Base-by-base conservation (phyloP, 1,140 invertebrate species). In the Camponotus pennsylvanicus region DNA sequence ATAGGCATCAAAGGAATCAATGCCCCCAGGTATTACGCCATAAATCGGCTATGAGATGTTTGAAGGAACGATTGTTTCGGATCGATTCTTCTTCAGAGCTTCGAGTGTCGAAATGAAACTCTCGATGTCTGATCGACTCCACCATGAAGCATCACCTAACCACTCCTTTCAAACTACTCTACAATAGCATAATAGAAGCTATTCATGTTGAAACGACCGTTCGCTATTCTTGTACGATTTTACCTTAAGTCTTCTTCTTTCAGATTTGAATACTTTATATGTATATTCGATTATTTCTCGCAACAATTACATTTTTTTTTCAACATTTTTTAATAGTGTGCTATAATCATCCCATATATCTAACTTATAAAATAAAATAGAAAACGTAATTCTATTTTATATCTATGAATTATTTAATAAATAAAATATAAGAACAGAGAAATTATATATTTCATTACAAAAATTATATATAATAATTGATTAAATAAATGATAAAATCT, bases 31-130 rank as follows among this genome's bases (percentile, higher is more conserved):
- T 90, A 90, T 90, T 90, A 90, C 71, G 67, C 76, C 86, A 75
- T 66, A 91, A 91, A 91, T 91, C 90, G 85, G 70, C 78, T 77
- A 64, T 89, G 67, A 86, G 88, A 90, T 91, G 90, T 91, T 91
- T 91, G 86, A 90, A 91, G 90, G 88, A 91, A 91, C 90, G 90
- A 91, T 91, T 91, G 88, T 91, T 91, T 91, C 88, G 90, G 88
- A 90, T 91, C 86, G 90, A 91, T 89, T 73, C 80, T 71, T 69
- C 49, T 57, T 49, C 88, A 42, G 76, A 49, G 85, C 55, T 87
- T 91, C 73, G 85, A 91, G 89, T 87, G 89, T 91, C 80, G 89
- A 91, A 91, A 90, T 89, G 90, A 91, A 90, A 89, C 90, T 91
- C 89, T 91, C 71, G 84, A 90, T 82, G 87, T 90, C 89, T 63